phyloP scores from a whole-genome alignment of 2,797 vertebrate species.

The Smutsia gigantea region DNA sequence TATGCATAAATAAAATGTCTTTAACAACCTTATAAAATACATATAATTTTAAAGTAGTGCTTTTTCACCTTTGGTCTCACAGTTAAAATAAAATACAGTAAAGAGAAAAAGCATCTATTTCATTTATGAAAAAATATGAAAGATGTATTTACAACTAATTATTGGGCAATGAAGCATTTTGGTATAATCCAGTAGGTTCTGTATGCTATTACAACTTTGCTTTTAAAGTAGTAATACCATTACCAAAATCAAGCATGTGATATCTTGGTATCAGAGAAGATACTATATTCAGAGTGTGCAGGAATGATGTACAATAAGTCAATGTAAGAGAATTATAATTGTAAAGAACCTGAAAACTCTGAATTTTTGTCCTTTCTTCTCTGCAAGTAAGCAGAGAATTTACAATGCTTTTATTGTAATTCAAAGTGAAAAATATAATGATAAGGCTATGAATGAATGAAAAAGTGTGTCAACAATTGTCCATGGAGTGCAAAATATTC shows the following conservation, averaged over 20 bases:
- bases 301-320: neutral
- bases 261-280: neutral
- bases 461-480: neutral
- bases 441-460: neutral
- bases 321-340: neutral
- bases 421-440: neutral
- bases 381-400: neutral
- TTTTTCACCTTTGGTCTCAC: neutral
- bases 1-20: neutral
- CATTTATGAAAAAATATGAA: neutral
- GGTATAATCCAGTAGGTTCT: neutral
- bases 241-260: neutral
- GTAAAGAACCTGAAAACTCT: neutral
- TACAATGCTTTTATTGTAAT: constrained; percentile 7
- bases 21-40: neutral
- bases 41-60: neutral
- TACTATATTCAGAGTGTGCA: neutral
- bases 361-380: neutral
- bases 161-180: neutral
- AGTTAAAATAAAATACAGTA: neutral
- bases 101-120: neutral
- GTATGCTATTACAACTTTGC: neutral
- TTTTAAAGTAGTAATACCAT: neutral
- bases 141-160: neutral
- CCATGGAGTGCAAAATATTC: neutral